Base-by-base conservation (phyloP, 2,113 vertebrate genomes). In the Oncorhynchus kisutch region DNA sequence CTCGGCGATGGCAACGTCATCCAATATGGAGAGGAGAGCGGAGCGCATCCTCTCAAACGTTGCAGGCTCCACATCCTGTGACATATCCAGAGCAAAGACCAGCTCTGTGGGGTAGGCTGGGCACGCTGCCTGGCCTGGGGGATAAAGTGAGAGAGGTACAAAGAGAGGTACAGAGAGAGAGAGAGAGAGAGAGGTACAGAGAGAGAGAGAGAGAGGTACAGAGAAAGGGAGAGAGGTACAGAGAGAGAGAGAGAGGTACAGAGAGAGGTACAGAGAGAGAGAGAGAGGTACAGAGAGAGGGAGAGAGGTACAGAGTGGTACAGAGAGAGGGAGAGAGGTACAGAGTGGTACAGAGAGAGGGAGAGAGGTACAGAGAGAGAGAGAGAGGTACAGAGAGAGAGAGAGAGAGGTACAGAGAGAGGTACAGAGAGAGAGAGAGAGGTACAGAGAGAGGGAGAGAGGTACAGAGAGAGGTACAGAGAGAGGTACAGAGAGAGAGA, bases 51-150 rank as follows among this genome's bases (percentile, higher is more conserved):
- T 90, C 84, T 94, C 91, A 49, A 98, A 97, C n/a, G 85, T 84
- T 11, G n/a, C 22, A 14, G 78, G 71, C 0, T 85, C 87, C 81
- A 96, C 91, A 0, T 92, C 93, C 0, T 78, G 84, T 2, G 95
- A 97, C 94, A 95, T 93, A 83, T 97, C 96, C 39, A 98, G 85
- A 49, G 91, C 94, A 20, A 99, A 94, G 25, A 95, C 94, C 87
- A 96, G 89, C 86, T 98, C 95, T 0, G 94, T 96, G 48, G 94
- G 96, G 85, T 93, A 95, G 12, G 70, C 88, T 0, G 95, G 96
- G 67, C 96, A 97, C 0, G 51, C 76, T 0, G 81, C 78, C 8
- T 20, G 66, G 74, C 72, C 94, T 96, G 6, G 78, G 71, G 80
- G 18, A 81, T 59, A 14, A 20, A 25, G 54, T 16, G 34, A 24